A percentile compares a stretch with the other conserved stretches of the same genome.
Evolutionary conservation across 1,140 invertebrate species (phyloP).

Genomic region (Popillia japonica): DNA sequence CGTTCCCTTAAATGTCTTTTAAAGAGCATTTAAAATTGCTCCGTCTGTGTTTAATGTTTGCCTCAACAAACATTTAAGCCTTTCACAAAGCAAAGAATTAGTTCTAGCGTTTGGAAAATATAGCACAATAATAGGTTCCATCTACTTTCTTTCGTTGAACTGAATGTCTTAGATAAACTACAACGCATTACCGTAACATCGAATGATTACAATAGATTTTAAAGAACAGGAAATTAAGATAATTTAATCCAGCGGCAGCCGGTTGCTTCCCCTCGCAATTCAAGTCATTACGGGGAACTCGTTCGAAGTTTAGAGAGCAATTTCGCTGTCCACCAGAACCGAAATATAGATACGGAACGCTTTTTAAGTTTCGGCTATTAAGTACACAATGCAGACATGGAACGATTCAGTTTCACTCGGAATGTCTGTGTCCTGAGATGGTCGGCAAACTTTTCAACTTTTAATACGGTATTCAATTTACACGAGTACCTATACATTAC

Average conservation of each 20-base stretch:
- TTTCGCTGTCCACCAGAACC: neutral
- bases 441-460: slow-evolving; percentile 13
- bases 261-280: neutral
- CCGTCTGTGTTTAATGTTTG: too few species aligned
- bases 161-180: neutral
- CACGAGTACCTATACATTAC: neutral
- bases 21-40: too few species aligned
- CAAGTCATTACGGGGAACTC: slow-evolving; percentile 12
- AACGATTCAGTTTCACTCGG: neutral
- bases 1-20: too few species aligned
- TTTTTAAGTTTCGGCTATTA: slow-evolving; percentile 20
- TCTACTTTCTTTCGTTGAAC: neutral
- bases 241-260: slow-evolving; percentile 1
- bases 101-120: too few species aligned
- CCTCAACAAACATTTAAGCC: too few species aligned
- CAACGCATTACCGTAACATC: neutral
- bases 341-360: slow-evolving; percentile 29
- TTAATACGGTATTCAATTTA: slow-evolving; percentile 15
- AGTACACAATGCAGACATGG: slow-evolving; percentile 16
- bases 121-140: too few species aligned
- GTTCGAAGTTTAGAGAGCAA: slow-evolving; percentile 17
- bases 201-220: neutral
- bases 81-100: too few species aligned
- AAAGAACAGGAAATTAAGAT: slow-evolving; percentile 11
- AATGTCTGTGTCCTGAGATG: neutral